Conservation (phyloP, 2,888 invertebrate species). For the Coenonympha glycerion region DNA sequence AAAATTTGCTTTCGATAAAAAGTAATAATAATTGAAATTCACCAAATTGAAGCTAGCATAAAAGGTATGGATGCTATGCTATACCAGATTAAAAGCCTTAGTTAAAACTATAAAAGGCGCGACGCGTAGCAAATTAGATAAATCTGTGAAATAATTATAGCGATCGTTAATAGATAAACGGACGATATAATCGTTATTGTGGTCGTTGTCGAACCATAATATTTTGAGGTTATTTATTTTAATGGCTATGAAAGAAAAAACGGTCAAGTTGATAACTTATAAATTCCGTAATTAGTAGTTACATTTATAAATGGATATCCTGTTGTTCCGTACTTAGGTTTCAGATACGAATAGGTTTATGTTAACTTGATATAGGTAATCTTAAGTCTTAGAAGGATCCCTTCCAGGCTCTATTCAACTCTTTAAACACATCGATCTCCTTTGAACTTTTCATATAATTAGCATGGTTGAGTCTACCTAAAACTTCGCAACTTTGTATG, state of each 20-base stretch:
- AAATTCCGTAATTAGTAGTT: background rate
- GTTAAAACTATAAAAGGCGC: constrained; percentile 27
- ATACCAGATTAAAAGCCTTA: background rate
- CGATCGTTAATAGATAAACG: constrained; percentile 43
- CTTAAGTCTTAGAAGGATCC: no score
- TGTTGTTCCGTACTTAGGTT: no score
- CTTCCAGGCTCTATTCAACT: no score
- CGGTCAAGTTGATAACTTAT: background rate
- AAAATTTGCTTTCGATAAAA: no score
- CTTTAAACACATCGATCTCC: background rate
- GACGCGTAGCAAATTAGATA: constrained; percentile 58
- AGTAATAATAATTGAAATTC: no score
- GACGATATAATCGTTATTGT: constrained; percentile 35
- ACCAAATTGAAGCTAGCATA: background rate
- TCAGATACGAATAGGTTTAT: no score
- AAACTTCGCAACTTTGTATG: background rate
- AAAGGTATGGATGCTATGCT: background rate
- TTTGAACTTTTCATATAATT: background rate
- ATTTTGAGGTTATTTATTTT: constrained; percentile 19
- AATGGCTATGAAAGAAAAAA: constrained; percentile 1
- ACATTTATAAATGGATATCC: no score
- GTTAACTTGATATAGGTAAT: no score
- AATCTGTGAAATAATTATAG: constrained; percentile 66
- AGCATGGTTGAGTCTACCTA: background rate
- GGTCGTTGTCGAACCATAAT: constrained; percentile 17